phyloP scores from a whole-genome alignment of 2,797 vertebrate genomes.

The Clarias pachynema region DNA sequence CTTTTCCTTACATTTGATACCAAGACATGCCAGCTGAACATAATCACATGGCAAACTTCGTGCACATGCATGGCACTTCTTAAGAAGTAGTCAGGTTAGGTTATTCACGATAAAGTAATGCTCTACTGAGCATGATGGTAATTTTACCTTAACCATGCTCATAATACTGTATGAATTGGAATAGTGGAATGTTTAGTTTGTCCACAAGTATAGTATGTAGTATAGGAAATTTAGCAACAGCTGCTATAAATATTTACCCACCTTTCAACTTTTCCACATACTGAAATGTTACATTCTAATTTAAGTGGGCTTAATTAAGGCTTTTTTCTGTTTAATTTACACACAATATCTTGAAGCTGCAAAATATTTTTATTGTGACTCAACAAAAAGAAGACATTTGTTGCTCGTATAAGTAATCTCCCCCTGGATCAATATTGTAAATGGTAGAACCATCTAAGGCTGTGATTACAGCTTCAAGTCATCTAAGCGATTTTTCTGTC shows the following conservation, averaged over 20 bases:
- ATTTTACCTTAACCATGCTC: too few relatives aligned
- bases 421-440: not conserved
- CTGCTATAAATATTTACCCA: not conserved
- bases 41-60: too few relatives aligned
- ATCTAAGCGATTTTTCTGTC: not conserved
- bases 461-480: not conserved
- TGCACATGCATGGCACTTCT: too few relatives aligned
- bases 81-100: too few relatives aligned
- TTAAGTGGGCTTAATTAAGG: not conserved
- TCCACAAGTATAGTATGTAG: not conserved
- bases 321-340: not conserved
- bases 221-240: not conserved
- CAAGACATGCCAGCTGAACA: too few relatives aligned
- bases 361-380: not conserved
- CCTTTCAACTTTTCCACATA: not conserved
- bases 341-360: not conserved
- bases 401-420: not conserved
- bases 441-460: not conserved
- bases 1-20: too few relatives aligned
- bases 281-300: not conserved
- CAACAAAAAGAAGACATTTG: not conserved
- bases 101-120: too few relatives aligned
- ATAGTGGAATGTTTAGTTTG: not conserved
- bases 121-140: too few relatives aligned
- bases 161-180: too few relatives aligned